A percentile compares a stretch with the other conserved stretches of the same genome.
These are phyloP conservation scores for Stenodema calcarata DNA, from an alignment of 2,888 invertebrate genomes.

Conservation along the genomic window DNA sequence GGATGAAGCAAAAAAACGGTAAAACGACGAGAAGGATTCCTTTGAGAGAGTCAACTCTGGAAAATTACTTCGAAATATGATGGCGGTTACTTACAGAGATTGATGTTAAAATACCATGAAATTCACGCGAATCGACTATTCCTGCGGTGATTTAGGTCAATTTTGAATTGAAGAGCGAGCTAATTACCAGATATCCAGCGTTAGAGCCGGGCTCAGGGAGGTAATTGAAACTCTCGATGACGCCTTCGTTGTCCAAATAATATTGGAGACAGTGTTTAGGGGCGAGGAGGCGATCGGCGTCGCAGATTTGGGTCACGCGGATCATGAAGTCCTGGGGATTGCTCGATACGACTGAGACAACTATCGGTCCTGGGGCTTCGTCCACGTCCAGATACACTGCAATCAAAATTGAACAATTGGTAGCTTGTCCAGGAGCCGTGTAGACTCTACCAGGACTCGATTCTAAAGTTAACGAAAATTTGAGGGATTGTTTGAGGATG, in stretches of 20 bases:
- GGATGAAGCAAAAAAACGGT: too few relatives aligned
- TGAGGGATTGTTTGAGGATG: too few relatives aligned
- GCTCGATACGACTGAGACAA: slow-evolving; percentile 67
- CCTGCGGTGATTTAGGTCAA: too few relatives aligned
- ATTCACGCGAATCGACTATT: too few relatives aligned
- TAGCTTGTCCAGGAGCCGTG: too few relatives aligned
- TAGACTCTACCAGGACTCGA: too few relatives aligned
- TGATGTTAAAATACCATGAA: too few relatives aligned
- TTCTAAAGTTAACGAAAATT: too few relatives aligned
- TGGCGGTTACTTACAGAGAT: too few relatives aligned
- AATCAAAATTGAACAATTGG: background rate
- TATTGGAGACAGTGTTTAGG: slow-evolving; percentile 74
- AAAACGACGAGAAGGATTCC: too few relatives aligned
- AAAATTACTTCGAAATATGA: too few relatives aligned
- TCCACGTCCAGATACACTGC: slow-evolving; percentile 77
- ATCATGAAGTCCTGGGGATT: slow-evolving; percentile 65
- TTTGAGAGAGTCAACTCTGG: too few relatives aligned
- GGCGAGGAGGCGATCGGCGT: slow-evolving; percentile 61
- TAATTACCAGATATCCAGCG: slow-evolving; percentile 46
- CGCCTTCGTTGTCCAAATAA: slow-evolving; percentile 67
- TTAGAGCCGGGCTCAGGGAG: background rate
- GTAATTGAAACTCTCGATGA: slow-evolving; percentile 76
- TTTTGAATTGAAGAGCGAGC: background rate
- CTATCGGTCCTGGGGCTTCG: slow-evolving; percentile 69
- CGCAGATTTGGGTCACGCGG: slow-evolving; percentile 67